These are phyloP conservation scores for Oreochromis spilurus DNA, from an alignment of 2,113 vertebrate genomes.

Conservation along the genomic window DNA sequence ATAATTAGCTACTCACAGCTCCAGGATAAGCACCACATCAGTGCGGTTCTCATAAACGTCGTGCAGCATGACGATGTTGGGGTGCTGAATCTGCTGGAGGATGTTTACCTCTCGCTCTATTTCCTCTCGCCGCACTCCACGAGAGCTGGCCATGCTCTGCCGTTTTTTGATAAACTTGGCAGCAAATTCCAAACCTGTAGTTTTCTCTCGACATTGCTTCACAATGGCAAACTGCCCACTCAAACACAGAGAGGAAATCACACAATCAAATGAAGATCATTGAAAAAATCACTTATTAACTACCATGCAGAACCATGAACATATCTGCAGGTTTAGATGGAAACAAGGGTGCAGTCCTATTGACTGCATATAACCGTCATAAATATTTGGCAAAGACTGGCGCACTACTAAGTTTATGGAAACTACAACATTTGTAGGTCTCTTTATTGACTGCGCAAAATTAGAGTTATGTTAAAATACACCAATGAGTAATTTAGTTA, in stretches of 20 bases:
- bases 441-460: neutral
- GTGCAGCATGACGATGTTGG: slow-evolving; percentile 88
- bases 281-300: neutral
- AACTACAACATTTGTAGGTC: neutral
- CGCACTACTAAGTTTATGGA: accelerated
- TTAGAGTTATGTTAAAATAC: neutral
- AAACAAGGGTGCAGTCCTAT: neutral
- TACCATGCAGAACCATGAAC: neutral
- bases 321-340: neutral
- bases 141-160: slow-evolving; percentile 83
- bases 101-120: slow-evolving; percentile 91
- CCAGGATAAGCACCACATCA: slow-evolving; percentile 92
- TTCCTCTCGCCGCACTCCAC: slow-evolving; percentile 86
- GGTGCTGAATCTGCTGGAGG: slow-evolving; percentile 83
- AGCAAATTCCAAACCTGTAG: slow-evolving; percentile 78
- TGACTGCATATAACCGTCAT: neutral
- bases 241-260: neutral
- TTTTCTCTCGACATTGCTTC: slow-evolving; percentile 84
- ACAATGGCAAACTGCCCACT: slow-evolving; percentile 98
- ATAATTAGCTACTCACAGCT: slow-evolving; percentile 80
- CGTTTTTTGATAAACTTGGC: slow-evolving; percentile 98
- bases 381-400: neutral
- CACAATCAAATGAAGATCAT: neutral
- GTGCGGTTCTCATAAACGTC: slow-evolving; percentile 94
- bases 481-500: neutral